These are phyloP conservation scores for Micrastur ruficollis DNA, from an alignment of 2,797 vertebrate species.

Conservation along the genomic window DNA sequence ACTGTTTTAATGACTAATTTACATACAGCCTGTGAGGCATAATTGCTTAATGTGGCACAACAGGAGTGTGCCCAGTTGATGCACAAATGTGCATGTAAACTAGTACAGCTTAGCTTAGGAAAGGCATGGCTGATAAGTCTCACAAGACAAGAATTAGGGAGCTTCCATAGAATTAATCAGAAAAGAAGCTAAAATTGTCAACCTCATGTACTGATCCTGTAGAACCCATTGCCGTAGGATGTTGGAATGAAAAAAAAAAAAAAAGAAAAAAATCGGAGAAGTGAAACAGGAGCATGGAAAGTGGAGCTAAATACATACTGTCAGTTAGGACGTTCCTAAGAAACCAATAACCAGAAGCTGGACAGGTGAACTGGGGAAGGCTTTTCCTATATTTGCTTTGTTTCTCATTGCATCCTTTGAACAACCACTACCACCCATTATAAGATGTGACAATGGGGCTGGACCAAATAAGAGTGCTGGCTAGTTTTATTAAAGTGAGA, in stretches of 20 bases:
- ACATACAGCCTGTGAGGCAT: not conserved
- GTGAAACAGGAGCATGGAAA: not conserved
- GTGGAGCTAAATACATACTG: not conserved
- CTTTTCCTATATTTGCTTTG: not conserved
- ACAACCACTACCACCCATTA: not conserved
- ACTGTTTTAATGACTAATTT: not conserved
- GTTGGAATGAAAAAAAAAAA: not conserved
- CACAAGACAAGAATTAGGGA: not conserved
- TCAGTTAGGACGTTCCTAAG: not conserved
- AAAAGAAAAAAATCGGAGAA: not conserved
- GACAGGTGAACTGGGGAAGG: not conserved
- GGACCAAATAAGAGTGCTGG: fast-evolving
- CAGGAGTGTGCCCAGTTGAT: not conserved
- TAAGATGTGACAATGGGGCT: not conserved
- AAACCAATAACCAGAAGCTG: not conserved
- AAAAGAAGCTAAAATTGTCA: not conserved
- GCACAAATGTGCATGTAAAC: not conserved
- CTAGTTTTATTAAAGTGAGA: not conserved
- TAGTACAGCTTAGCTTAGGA: not conserved
- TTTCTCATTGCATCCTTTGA: not conserved
- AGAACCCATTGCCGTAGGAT: not conserved
- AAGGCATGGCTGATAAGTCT: not conserved
- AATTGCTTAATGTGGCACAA: not conserved
- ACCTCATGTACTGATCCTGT: not conserved
- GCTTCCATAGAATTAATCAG: not conserved